Evolutionary conservation across 2,113 vertebrate species (phyloP).

Genomic region (Mixornis gularis): DNA sequence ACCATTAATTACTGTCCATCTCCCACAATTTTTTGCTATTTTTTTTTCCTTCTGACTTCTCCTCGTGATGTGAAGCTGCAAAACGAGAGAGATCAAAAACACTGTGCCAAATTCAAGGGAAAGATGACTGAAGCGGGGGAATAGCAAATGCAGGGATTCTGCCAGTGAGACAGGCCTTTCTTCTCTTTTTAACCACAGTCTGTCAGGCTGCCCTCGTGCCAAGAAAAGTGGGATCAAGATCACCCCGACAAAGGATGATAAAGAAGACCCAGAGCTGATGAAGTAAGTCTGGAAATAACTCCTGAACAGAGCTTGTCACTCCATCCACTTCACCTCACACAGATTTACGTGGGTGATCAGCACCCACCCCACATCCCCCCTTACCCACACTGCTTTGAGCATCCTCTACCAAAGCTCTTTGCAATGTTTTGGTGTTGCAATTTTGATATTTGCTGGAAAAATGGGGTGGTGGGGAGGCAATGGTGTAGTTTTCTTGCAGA

Average conservation of each 20-base stretch:
- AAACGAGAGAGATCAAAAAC: slow-evolving; percentile 57
- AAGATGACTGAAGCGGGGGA: neutral
- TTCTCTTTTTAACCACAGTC: slow-evolving; percentile 77
- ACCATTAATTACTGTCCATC: slow-evolving; percentile 59
- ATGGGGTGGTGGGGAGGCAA: neutral
- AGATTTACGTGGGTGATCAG: neutral
- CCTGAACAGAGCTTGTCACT: neutral
- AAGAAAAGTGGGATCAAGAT: slow-evolving; percentile 98
- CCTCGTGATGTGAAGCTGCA: slow-evolving; percentile 37
- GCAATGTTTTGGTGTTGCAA: accelerated
- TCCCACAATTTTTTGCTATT: slow-evolving; percentile 19
- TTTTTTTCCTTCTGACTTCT: slow-evolving; percentile 5
- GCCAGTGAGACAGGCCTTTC: slow-evolving; percentile 30
- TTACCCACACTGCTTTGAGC: accelerated
- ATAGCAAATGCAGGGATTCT: slow-evolving; percentile 5
- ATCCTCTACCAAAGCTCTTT: neutral
- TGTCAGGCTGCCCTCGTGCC: slow-evolving; percentile 99
- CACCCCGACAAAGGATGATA: slow-evolving; percentile 94
- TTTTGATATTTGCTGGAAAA: neutral
- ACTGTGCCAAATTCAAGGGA: slow-evolving; percentile 14
- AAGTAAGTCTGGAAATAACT: slow-evolving; percentile 81
- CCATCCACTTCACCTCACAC: too few species aligned
- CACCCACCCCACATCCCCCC: neutral
- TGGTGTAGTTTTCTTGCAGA: neutral
- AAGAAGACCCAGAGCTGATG: slow-evolving; percentile 98